phyloP scores from a whole-genome alignment of 2,797 vertebrate genomes.

The Meda fulgida region DNA sequence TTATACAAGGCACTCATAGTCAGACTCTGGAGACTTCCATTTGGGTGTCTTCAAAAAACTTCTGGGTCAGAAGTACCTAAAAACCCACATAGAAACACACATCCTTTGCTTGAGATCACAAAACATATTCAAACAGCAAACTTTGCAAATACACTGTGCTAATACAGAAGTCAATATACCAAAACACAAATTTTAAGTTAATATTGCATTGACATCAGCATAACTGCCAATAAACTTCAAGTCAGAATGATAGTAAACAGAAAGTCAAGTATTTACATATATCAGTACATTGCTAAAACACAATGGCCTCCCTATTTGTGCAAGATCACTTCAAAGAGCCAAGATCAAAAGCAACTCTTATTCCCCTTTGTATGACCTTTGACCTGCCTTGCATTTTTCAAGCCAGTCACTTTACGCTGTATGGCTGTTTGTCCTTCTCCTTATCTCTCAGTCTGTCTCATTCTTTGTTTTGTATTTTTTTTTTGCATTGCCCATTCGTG shows the following conservation, averaged over 20 bases:
- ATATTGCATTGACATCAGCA: background rate
- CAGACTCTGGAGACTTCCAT: background rate
- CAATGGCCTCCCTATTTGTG: background rate
- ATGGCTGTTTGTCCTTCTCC: background rate
- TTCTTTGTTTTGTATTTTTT: background rate
- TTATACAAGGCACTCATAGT: background rate
- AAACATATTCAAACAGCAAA: background rate
- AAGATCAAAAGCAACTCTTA: slow-evolving; percentile 11
- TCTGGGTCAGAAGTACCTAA: background rate
- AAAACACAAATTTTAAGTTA: background rate
- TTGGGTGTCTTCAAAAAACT: background rate
- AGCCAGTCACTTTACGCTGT: background rate
- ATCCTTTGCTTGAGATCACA: background rate
- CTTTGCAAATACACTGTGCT: background rate
- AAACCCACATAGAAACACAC: background rate
- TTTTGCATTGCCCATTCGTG: background rate
- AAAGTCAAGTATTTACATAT: slow-evolving; percentile 20
- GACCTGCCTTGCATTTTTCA: slow-evolving; percentile 5
- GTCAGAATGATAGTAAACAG: too few species aligned
- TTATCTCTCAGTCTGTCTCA: background rate
- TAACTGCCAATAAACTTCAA: background rate
- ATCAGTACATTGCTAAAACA: background rate
- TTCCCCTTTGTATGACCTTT: slow-evolving; percentile 12
- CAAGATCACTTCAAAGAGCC: slow-evolving; percentile 16
- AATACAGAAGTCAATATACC: background rate